Evolutionary conservation across 2,888 invertebrate genomes (phyloP).

Genomic region (Zaprionus bogoriensis): DNA sequence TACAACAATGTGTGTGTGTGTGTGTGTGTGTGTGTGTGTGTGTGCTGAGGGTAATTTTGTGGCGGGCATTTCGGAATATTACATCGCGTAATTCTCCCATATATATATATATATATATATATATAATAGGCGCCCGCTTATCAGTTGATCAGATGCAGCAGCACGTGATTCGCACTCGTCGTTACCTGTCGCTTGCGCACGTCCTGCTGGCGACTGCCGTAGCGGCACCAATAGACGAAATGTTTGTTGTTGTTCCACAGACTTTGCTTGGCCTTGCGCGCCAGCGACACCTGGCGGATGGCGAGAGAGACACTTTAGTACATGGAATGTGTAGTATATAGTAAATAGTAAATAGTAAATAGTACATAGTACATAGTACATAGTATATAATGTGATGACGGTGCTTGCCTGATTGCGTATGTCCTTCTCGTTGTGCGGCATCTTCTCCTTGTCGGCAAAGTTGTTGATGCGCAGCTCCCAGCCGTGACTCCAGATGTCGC

Average conservation of each 20-base stretch:
- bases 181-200: conserved; percentile 88
- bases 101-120: conserved; percentile 31
- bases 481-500: conserved; percentile 88
- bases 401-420: conserved; percentile 86
- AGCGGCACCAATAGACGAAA: conserved; percentile 88
- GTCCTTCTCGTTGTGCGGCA: conserved; percentile 87
- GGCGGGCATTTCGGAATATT: conserved; percentile 52
- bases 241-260: conserved; percentile 85
- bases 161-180: conserved; percentile 71
- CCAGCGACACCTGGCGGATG: conserved; percentile 78
- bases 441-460: conserved; percentile 88
- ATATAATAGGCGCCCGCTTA: conserved; percentile 44
- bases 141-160: conserved; percentile 72
- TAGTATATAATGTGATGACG: background rate
- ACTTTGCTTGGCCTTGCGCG: conserved; percentile 82
- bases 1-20: conserved; percentile 30
- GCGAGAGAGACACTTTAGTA: background rate
- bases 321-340: background rate
- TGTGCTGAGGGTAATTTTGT: conserved; percentile 22
- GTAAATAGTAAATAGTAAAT: too few relatives aligned
- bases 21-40: conserved; percentile 10
- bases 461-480: conserved; percentile 89
- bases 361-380: too few relatives aligned
- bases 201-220: conserved; percentile 87
- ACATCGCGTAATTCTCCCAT: conserved; percentile 21